Base-by-base conservation (phyloP, 1,140 invertebrate species). In the Mesaphorura yosii region DNA sequence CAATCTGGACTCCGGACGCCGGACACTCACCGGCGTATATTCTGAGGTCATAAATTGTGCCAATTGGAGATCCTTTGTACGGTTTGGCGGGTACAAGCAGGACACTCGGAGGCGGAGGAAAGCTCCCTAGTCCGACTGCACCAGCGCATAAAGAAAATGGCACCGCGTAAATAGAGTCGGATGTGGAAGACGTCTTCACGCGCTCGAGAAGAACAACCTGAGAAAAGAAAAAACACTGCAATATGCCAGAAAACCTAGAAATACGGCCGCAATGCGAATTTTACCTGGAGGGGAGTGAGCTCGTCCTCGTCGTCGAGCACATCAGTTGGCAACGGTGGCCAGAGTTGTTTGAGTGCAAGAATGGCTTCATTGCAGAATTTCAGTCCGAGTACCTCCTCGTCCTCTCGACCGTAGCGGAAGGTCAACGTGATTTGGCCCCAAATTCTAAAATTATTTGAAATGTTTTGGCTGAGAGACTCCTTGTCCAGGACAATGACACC, bases 331-430 rank as follows among this genome's bases (percentile, higher is more conserved):
- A 73, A 70, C 2, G 73, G 75, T 1, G 87, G 87, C 71, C 86
- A 88, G 27, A 90, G 75, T 67, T 90, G 86, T 37, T 83, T 80
- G 20, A 88, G 70, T 62, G 84, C 86, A 76, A 92, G 84, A 57
- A 86, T 81, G 34, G 86, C 83, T 69, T 92, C 88, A 66, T 90
- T 90, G 71, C 85, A 88, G 70, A 92, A 91, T 66, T 86, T 85
- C 52, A 92, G 70, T 0, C 88, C 88, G 85, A 92, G 89, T 14
- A 90, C 86, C 68, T 92, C 87, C 66, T 91, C 87, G 66, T 92
- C 87, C 72, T 91, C 88, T 31, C 88, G 72, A 0, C 88, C 87
- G 65, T 91, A 90, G 48, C 88, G 83, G 68, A 89, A 90, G 25
- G 84, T 88, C 49, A 89, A 67, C 0, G 84, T 86, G 29, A 90